These are phyloP conservation scores for Ophiodon elongatus DNA, from an alignment of 2,113 vertebrate species.

Conservation along the genomic window DNA sequence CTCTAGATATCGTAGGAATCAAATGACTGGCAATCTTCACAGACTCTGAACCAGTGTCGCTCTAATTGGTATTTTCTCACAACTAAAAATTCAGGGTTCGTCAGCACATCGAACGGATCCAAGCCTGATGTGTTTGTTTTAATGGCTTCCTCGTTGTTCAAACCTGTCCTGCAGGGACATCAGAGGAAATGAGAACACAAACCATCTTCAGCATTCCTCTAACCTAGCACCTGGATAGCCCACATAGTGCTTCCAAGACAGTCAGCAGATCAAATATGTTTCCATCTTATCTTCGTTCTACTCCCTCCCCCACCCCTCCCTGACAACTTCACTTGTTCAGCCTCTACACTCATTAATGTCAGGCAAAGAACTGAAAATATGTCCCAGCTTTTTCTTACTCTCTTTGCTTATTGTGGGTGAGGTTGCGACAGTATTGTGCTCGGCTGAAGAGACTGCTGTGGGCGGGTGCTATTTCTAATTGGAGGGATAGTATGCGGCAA, in stretches of 20 bases:
- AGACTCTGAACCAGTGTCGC: background rate
- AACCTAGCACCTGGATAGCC: background rate
- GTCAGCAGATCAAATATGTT: constrained; percentile 21
- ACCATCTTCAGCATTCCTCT: constrained; percentile 7
- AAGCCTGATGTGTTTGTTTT: background rate
- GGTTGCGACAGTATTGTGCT: constrained; percentile 35
- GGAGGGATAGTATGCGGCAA: constrained; percentile 44
- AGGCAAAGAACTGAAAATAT: constrained; percentile 45
- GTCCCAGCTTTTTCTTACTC: constrained; percentile 5
- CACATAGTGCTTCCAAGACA: background rate
- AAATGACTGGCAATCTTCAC: background rate
- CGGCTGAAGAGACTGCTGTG: constrained; percentile 38
- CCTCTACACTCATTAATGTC: constrained; percentile 52
- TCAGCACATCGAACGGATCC: background rate
- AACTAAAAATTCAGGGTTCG: background rate
- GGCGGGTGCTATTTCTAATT: constrained; percentile 72
- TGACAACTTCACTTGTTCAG: constrained; percentile 15
- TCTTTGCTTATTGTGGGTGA: constrained; percentile 39
- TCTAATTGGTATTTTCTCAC: constrained; percentile 10
- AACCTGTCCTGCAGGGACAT: background rate
- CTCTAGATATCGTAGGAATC: constrained; percentile 3
- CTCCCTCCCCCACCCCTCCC: background rate
- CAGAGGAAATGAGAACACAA: constrained; percentile 1
- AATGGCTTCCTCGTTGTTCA: background rate
- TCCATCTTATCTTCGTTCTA: constrained; percentile 5